Evolutionary conservation across 2,888 invertebrate genomes (phyloP), one percentile per base, ranked within the genome.

Genomic region (Cheilosia vulpina): DNA sequence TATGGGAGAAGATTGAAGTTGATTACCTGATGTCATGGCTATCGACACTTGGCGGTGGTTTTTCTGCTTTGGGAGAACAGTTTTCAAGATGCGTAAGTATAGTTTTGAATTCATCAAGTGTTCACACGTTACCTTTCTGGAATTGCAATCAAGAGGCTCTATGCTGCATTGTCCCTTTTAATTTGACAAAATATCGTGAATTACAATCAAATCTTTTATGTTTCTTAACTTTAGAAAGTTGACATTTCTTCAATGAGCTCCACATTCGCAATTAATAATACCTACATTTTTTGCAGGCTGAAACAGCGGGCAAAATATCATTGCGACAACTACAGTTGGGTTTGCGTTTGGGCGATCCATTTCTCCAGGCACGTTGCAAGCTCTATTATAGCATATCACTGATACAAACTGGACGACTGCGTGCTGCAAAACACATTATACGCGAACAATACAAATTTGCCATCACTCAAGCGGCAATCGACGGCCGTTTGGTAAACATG

Each of bases 1-100:
- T 93, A 4, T 90, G 95, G 93, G 95, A 95, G 87, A 94, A 94
- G 88, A 93, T 95, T 87, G 97, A 97, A 92, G 93, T 97, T 88
- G 97, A 97, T 88, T 94, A 96, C 92, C 94, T 97, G 34, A 95
- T 98, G 94, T 98, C 98, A 19, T 98, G 98, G 98, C 92, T 99
- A 27, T 99, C 98, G 21, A 99, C 99, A 0, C 93, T 99, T 17
- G 99, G 99, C 2, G 99, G 99, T 58, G 99, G 98, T 1, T 99
- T 97, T 92, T 99, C 99, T 2, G 97, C 98, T 1, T 93, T 99
- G 69, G 99, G 99, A 2, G 98, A 99, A 90, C 95, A 96, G 89
- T 96, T 96, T 92, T 93, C 93, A 68, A 93, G 94, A 89, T 97
- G 96, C 93, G 97, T 96, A 93, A 93, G 90, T 88, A 3, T 13